phyloP scores from a whole-genome alignment of 2,113 vertebrate genomes.

The Trichomycterus rosablanca region DNA sequence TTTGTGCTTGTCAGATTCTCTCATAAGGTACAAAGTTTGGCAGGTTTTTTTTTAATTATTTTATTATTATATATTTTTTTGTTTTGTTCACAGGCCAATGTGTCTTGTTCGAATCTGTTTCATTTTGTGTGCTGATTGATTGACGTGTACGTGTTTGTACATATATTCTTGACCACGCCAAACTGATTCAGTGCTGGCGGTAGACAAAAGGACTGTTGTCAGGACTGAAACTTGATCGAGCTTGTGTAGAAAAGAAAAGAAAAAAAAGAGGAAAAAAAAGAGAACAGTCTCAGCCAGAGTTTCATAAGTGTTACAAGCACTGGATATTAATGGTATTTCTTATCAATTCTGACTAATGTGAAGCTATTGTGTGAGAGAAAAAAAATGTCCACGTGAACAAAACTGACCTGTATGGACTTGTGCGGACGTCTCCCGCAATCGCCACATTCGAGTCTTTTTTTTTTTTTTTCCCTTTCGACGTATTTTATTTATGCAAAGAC shows the following conservation, averaged over 20 bases:
- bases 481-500: conserved; percentile 99
- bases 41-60: conserved; percentile 46
- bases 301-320: conserved; percentile 99
- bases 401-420: conserved; percentile 88
- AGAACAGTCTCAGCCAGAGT: conserved; percentile 77
- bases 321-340: conserved; percentile 99
- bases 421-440: conserved; percentile 89
- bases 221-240: conserved; percentile 97
- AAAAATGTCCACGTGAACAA: conserved; percentile 86
- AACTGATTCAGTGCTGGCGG: conserved; percentile 85
- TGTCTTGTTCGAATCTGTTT: conserved; percentile 78
- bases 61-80: conserved; percentile 49
- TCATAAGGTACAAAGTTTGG: conserved; percentile 50
- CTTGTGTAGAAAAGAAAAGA: conserved; percentile 69
- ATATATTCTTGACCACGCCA: conserved; percentile 87
- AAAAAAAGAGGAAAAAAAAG: conserved; percentile 53
- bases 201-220: conserved; percentile 88
- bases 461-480: conserved; percentile 66
- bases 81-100: conserved; percentile 71
- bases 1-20: conserved; percentile 59
- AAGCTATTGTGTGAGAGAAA: conserved; percentile 88
- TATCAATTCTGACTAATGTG: conserved; percentile 99
- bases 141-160: conserved; percentile 72
- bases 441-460: conserved; percentile 79
- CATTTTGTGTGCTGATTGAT: conserved; percentile 66